Conservation (phyloP, 2,888 invertebrate genomes). For the Loripinus fragilis region DNA sequence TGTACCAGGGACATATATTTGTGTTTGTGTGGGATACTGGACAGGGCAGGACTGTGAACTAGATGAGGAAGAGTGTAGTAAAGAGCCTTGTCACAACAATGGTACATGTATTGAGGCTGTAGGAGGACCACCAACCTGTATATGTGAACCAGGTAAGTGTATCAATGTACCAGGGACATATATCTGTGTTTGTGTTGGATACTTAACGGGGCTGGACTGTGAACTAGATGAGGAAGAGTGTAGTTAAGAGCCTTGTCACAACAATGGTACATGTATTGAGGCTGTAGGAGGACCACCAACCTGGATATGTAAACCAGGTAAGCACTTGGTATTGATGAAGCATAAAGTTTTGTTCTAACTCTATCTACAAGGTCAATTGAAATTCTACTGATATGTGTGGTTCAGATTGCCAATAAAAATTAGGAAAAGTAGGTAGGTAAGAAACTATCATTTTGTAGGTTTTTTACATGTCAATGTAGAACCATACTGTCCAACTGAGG, state of each 20-base stretch:
- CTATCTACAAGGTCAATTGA: too few relatives aligned
- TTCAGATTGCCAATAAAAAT: too few relatives aligned
- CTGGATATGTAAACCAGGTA: conserved; percentile 57
- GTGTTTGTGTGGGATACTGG: conserved; percentile 87
- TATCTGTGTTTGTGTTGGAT: conserved; percentile 90
- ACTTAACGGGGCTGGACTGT: conserved; percentile 74
- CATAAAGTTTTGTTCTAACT: too few relatives aligned
- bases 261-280: conserved; percentile 79
- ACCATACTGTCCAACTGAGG: too few relatives aligned
- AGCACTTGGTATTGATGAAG: too few relatives aligned
- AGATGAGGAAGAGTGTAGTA: conserved; percentile 66
- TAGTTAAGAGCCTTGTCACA: conserved; percentile 59
- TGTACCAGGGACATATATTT: conserved; percentile 91
- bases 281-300: conserved; percentile 51
- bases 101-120: conserved; percentile 79
- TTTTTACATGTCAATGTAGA: too few relatives aligned
- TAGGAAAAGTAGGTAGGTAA: too few relatives aligned
- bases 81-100: conserved; percentile 62
- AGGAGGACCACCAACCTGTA: conserved; percentile 55
- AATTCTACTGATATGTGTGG: too few relatives aligned
- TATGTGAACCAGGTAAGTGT: conserved; percentile 84
- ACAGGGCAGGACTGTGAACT: conserved; percentile 70
- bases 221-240: conserved; percentile 67
- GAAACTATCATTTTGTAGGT: too few relatives aligned
- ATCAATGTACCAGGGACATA: conserved; percentile 91